Conservation (phyloP, 1,140 invertebrate genomes). For the Drosophila orosa region DNA sequence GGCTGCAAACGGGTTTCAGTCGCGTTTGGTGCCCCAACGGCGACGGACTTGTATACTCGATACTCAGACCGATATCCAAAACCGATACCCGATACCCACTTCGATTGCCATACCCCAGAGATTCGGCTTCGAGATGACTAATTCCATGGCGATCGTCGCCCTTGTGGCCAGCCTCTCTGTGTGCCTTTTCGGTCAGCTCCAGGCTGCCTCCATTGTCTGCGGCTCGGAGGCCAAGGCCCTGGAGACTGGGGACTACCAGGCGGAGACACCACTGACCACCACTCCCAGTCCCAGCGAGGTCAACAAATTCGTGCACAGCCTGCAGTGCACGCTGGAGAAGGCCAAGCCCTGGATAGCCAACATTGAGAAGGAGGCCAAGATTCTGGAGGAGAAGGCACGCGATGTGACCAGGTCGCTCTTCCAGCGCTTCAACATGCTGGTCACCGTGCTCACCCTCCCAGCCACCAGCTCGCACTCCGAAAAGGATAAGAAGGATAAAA, state of each 20-base stretch:
- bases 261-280: slow-evolving; percentile 6
- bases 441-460: slow-evolving; percentile 27
- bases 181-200: slow-evolving; percentile 22
- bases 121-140: slow-evolving; percentile 39
- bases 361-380: slow-evolving; percentile 72
- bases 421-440: slow-evolving; percentile 48
- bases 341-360: slow-evolving; percentile 77
- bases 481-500: slow-evolving; percentile 30
- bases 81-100: background rate
- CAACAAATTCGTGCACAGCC: slow-evolving; percentile 70
- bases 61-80: background rate
- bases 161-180: slow-evolving; percentile 20
- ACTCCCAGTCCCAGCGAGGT: slow-evolving; percentile 63
- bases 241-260: background rate
- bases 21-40: slow-evolving; percentile 53
- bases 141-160: slow-evolving; percentile 7
- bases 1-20: slow-evolving; percentile 75
- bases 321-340: slow-evolving; percentile 72
- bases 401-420: slow-evolving; percentile 48
- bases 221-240: slow-evolving; percentile 37
- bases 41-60: slow-evolving; percentile 37
- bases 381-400: slow-evolving; percentile 64
- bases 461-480: background rate
- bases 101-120: background rate
- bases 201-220: slow-evolving; percentile 58